Evolutionary conservation across 2,797 vertebrate genomes (phyloP).

Genomic region (Anguilla obscura): DNA sequence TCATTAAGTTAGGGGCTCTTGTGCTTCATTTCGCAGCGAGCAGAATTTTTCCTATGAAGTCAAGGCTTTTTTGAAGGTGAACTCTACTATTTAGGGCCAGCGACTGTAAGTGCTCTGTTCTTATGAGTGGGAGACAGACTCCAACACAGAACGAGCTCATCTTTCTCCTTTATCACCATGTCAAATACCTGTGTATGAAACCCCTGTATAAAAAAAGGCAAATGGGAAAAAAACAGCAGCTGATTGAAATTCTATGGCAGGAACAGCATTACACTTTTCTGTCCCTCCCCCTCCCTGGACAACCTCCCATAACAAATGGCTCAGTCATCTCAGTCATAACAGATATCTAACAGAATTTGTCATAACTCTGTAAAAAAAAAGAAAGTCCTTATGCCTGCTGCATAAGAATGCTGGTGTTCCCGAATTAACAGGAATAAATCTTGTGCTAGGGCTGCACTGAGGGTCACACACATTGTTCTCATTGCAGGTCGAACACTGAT

Average conservation of each 20-base stretch:
- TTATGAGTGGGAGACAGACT: slow-evolving; percentile 27
- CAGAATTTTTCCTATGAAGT: not conserved
- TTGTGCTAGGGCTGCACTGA: slow-evolving; percentile 11
- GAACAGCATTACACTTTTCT: slow-evolving; percentile 70
- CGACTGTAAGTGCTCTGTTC: not conserved
- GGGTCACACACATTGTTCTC: slow-evolving; percentile 30
- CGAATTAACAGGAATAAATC: slow-evolving; percentile 26
- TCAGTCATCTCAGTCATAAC: slow-evolving; percentile 76
- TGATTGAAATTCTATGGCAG: slow-evolving; percentile 75
- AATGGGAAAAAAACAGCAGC: slow-evolving; percentile 41
- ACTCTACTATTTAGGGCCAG: not conserved
- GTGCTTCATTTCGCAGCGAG: not conserved
- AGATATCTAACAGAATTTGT: slow-evolving; percentile 74
- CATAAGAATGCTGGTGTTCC: slow-evolving; percentile 38
- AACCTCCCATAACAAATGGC: slow-evolving; percentile 74
- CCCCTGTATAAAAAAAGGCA: not conserved
- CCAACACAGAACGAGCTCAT: slow-evolving; percentile 39
- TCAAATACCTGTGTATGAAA: slow-evolving; percentile 55
- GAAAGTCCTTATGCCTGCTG: slow-evolving; percentile 15
- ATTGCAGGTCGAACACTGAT: slow-evolving; percentile 57
- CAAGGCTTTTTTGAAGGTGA: not conserved
- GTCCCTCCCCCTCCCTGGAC: slow-evolving; percentile 71
- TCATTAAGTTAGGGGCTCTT: not conserved
- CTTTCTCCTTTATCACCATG: slow-evolving; percentile 57
- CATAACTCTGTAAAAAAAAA: slow-evolving; percentile 58